Percentiles rank a stretch among this genome's conserved stretches.
Evolutionary conservation across 2,888 invertebrate genomes (phyloP).

Genomic region (Phyllotreta cruciferae): DNA sequence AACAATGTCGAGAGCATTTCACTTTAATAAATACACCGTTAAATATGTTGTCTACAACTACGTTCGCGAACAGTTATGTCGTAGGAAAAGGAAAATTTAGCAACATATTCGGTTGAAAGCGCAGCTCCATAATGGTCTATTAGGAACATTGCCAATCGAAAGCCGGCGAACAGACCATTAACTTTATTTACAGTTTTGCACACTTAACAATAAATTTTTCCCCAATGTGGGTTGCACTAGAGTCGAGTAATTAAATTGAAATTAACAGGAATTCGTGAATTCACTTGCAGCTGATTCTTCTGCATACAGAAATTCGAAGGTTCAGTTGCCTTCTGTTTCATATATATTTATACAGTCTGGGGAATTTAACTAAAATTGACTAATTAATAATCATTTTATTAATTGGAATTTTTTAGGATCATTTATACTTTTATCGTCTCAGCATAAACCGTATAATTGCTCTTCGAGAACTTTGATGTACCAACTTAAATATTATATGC

Average conservation of each 20-base stretch:
- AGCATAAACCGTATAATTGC: slow-evolving; percentile 29
- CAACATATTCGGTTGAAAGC: slow-evolving; percentile 44
- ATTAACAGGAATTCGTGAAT: slow-evolving; percentile 33
- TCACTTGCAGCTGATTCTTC: slow-evolving; percentile 27
- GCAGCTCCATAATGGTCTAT: slow-evolving; percentile 44
- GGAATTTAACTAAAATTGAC: neutral
- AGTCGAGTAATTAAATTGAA: slow-evolving; percentile 34
- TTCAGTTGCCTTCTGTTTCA: neutral
- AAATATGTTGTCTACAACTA: slow-evolving; percentile 42
- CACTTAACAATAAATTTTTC: slow-evolving; percentile 41
- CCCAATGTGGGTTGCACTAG: slow-evolving; percentile 32
- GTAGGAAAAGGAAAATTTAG: slow-evolving; percentile 42
- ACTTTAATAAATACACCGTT: slow-evolving; percentile 26
- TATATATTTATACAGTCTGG: slow-evolving; percentile 10
- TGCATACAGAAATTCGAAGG: slow-evolving; percentile 8
- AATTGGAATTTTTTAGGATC: neutral
- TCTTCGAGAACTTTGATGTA: slow-evolving; percentile 31
- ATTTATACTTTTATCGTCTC: neutral
- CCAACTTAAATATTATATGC: slow-evolving; percentile 26
- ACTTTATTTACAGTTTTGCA: slow-evolving; percentile 44
- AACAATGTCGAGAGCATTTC: neutral
- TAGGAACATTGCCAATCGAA: slow-evolving; percentile 48
- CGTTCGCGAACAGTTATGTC: slow-evolving; percentile 41
- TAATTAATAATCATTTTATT: neutral
- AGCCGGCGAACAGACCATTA: slow-evolving; percentile 41